Evolutionary conservation across 2,797 vertebrate genomes (phyloP), one percentile per base, ranked within the genome.

Genomic region (Acipenser oxyrinchus): DNA sequence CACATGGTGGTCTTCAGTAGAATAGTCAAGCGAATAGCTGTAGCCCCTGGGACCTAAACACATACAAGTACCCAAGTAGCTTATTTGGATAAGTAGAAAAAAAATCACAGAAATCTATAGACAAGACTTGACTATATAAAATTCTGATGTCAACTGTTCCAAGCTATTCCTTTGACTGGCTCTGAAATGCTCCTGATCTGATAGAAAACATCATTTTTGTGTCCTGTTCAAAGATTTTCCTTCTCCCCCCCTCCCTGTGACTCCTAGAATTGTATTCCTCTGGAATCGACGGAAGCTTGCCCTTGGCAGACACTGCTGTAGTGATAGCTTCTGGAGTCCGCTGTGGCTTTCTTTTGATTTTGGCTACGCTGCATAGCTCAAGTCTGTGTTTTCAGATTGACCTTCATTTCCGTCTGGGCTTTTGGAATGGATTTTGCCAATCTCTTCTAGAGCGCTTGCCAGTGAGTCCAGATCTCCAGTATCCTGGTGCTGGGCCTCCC

Each of bases 401-500:
- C 89, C 82, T 69, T 86, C 89, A 51, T 89, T 86, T 76, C 88
- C 78, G 49, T 88, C 84, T 4, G 86, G 83, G 79, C 83, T 84
- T 86, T 89, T 90, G 70, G 85, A 88, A 81, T 98, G 95, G 84
- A 94, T 94, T 90, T 95, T 93, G 79, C 94, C 93, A 59, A 98
- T 99, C 72, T 99, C 95, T 83, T 99, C 95, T 65, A 99, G 89
- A 71, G 95, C 96, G 70, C 94, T 95, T 81, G 95, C 96, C 60
- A 99, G 86, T 70, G 94, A 95, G 90, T 98, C 94, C 62, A 99
- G 93, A 82, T 97, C 94, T 10, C 93, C 93, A 6, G 90, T 87
- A 7, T 95, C 93, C 72, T 97, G 95, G 82, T 99, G 94, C 52
- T 88, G 90, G 7, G 95, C 95, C 83, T 99, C 96, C 95, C 95